phyloP scores from a whole-genome alignment of 2,113 vertebrate genomes.

The Percina caprodes region DNA sequence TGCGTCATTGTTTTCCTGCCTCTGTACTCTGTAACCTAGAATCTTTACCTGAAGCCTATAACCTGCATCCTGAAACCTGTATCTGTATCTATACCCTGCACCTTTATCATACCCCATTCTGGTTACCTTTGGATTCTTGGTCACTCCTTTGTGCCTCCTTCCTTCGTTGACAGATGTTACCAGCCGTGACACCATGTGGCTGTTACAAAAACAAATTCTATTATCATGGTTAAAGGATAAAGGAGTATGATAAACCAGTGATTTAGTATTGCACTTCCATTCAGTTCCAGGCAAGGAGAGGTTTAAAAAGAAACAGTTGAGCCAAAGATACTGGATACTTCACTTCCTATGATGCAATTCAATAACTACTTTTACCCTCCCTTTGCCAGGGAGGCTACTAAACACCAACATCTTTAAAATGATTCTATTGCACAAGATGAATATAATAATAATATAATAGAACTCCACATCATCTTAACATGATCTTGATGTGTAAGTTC shows the following conservation, averaged over 20 bases:
- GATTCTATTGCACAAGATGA: too few relatives aligned
- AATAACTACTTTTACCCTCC: not conserved
- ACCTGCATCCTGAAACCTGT: not conserved
- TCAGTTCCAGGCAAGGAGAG: not conserved
- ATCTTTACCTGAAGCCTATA: not conserved
- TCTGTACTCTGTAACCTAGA: not conserved
- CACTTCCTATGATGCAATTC: not conserved
- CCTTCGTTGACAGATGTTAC: not conserved
- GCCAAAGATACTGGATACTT: too few relatives aligned
- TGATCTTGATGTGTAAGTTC: not conserved
- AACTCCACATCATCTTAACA: not conserved
- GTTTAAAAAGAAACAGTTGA: too few relatives aligned
- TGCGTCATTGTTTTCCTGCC: not conserved
- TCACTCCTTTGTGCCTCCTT: not conserved
- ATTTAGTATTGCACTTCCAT: not conserved
- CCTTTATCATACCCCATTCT: not conserved
- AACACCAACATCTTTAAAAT: not conserved
- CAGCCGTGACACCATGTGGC: not conserved
- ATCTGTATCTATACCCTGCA: not conserved
- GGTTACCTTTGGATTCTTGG: not conserved
- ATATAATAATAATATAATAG: too few relatives aligned
- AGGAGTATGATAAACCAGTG: too few relatives aligned
- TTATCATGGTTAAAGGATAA: not conserved
- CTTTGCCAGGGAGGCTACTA: too few relatives aligned
- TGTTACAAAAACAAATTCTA: not conserved